Conservation (phyloP, 2,888 invertebrate genomes). For the Caenorhabditis sulstoni region DNA sequence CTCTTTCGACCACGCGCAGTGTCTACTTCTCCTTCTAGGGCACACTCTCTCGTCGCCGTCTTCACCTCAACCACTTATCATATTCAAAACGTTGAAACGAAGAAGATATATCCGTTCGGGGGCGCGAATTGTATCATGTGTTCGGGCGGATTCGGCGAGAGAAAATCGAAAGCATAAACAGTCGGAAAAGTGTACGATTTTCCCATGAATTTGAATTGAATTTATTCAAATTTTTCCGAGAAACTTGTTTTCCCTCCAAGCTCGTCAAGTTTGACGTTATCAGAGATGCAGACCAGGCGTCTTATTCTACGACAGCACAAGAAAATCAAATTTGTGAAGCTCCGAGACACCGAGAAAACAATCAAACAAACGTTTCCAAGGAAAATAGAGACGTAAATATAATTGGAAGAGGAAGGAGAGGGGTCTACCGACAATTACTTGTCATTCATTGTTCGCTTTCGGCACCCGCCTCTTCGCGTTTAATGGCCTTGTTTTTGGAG, state of each 20-base stretch:
- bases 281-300: too few species aligned
- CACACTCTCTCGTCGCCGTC: constrained; percentile 4
- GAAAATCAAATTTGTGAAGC: too few species aligned
- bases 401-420: constrained; percentile 11
- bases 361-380: neutral
- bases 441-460: constrained; percentile 7
- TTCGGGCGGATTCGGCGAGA: neutral
- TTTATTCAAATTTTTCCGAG: neutral
- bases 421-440: constrained; percentile 28
- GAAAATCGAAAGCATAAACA: constrained; percentile 22
- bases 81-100: constrained; percentile 37
- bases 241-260: too few species aligned
- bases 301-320: too few species aligned
- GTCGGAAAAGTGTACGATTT: constrained; percentile 1
- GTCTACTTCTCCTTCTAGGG: constrained; percentile 4
- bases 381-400: constrained; percentile 15
- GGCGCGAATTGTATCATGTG: constrained; percentile 35
- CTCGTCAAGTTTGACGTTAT: too few species aligned
- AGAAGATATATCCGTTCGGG: constrained; percentile 22
- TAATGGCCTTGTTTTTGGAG: constrained; percentile 26
- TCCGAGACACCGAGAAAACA: neutral
- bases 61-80: constrained; percentile 43
- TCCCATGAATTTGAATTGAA: neutral
- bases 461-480: neutral
- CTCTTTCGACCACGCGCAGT: constrained; percentile 12